Evolutionary conservation across 2,888 invertebrate species (phyloP).

Genomic region (Spodoptera exigua): DNA sequence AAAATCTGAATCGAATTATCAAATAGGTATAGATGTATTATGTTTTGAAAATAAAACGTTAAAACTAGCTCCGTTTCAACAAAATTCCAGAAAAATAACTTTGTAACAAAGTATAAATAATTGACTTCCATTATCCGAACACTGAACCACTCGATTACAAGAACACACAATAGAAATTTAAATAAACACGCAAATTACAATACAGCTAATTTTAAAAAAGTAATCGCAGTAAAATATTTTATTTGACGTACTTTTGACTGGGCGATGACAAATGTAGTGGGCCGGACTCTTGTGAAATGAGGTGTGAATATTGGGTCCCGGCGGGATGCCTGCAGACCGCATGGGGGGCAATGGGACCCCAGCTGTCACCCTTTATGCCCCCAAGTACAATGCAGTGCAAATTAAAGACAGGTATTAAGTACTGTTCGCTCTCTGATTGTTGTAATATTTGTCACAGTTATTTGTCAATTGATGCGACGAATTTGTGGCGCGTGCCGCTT

Average conservation of each 20-base stretch:
- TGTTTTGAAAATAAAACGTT: too few species aligned
- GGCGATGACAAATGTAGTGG: slow-evolving; percentile 80
- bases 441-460: slow-evolving; percentile 58
- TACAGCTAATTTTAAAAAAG: slow-evolving; percentile 68
- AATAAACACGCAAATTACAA: slow-evolving; percentile 53
- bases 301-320: slow-evolving; percentile 88
- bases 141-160: slow-evolving; percentile 5
- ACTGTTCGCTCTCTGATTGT: slow-evolving; percentile 66
- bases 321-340: slow-evolving; percentile 76
- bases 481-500: slow-evolving; percentile 69
- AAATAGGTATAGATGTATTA: too few species aligned
- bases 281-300: slow-evolving; percentile 84
- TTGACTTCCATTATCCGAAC: neutral
- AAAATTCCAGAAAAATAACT: too few species aligned
- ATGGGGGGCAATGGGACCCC: slow-evolving; percentile 68
- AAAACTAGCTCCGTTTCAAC: too few species aligned
- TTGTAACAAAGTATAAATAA: too few species aligned
- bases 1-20: too few species aligned
- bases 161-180: slow-evolving; percentile 28
- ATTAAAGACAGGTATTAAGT: slow-evolving; percentile 80
- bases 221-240: slow-evolving; percentile 64
- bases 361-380: slow-evolving; percentile 79
- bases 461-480: slow-evolving; percentile 56
- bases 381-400: slow-evolving; percentile 75
- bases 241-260: slow-evolving; percentile 71